Percentiles rank a stretch among this genome's conserved stretches.
phyloP scores from a whole-genome alignment of 2,797 vertebrate genomes.

The Cuculus canorus region DNA sequence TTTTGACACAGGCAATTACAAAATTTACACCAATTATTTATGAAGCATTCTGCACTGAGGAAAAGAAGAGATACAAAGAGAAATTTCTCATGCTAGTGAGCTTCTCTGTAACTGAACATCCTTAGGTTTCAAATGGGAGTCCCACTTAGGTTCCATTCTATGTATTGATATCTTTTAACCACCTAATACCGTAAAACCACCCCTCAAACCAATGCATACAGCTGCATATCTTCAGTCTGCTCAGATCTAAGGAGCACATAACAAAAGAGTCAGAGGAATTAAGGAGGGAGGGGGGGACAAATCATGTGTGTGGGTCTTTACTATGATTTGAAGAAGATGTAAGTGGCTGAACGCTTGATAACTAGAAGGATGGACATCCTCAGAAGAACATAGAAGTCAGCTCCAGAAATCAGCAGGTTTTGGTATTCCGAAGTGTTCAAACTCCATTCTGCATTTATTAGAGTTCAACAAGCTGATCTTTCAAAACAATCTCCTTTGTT shows the following conservation, averaged over 20 bases:
- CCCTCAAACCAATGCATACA: not conserved
- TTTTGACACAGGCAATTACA: not conserved
- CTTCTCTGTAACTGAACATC: not conserved
- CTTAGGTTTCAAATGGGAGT: not conserved
- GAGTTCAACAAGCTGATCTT: not conserved
- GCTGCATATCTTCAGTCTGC: not conserved
- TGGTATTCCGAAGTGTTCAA: not conserved
- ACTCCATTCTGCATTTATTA: not conserved
- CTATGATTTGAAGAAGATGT: fast-evolving
- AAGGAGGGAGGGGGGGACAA: not conserved
- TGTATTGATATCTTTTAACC: not conserved
- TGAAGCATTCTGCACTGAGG: not conserved
- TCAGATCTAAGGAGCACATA: not conserved
- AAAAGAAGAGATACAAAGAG: not conserved
- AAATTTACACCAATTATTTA: not conserved
- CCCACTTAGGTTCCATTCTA: not conserved
- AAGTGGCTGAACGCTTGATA: not conserved
- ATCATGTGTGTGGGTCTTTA: not conserved
- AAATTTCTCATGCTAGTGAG: not conserved
- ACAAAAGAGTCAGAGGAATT: not conserved
- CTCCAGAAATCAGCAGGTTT: not conserved
- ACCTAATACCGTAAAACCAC: not conserved
- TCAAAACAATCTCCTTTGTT: not conserved
- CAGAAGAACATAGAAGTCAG: not conserved
- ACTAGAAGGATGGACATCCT: not conserved